Evolutionary conservation across 2,797 vertebrate genomes (phyloP).

Genomic region (Pelobates cultripes): DNA sequence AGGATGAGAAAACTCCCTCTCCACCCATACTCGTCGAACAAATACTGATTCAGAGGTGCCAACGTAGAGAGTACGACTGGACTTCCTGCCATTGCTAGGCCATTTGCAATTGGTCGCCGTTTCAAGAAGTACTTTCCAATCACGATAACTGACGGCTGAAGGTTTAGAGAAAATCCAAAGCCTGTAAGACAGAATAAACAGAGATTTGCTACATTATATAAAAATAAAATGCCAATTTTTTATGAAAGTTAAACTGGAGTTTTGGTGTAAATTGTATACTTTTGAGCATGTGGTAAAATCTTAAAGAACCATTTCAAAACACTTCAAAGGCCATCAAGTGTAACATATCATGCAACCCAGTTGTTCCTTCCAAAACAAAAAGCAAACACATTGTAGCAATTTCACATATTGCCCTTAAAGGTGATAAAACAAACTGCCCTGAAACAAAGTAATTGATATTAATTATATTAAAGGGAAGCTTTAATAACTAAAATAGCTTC

Average conservation of each 20-base stretch:
- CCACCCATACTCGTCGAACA: slow-evolving; percentile 80
- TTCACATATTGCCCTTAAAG: no score
- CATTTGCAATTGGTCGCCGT: slow-evolving; percentile 79
- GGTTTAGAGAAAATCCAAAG: slow-evolving; percentile 81
- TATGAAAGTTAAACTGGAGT: neutral
- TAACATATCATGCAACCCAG: no score
- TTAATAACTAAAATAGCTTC: no score
- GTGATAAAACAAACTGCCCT: no score
- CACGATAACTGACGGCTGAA: slow-evolving; percentile 85
- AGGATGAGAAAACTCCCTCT: slow-evolving; percentile 83
- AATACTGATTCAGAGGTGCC: slow-evolving; percentile 79
- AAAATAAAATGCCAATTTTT: neutral
- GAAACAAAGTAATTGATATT: no score
- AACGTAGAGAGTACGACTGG: slow-evolving; percentile 78
- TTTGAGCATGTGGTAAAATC: no score
- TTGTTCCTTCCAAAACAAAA: no score
- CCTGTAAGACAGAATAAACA: slow-evolving; percentile 65
- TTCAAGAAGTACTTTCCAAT: slow-evolving; percentile 82
- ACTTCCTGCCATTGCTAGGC: slow-evolving; percentile 82
- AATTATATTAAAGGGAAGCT: no score
- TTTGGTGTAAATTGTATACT: no score
- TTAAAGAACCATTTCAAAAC: no score
- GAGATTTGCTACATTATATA: neutral
- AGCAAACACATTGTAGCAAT: no score
- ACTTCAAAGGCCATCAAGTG: no score